Evolutionary conservation across 2,888 invertebrate genomes (phyloP), one percentile per base, ranked within the genome.

Genomic region (Charanyca ferruginea): DNA sequence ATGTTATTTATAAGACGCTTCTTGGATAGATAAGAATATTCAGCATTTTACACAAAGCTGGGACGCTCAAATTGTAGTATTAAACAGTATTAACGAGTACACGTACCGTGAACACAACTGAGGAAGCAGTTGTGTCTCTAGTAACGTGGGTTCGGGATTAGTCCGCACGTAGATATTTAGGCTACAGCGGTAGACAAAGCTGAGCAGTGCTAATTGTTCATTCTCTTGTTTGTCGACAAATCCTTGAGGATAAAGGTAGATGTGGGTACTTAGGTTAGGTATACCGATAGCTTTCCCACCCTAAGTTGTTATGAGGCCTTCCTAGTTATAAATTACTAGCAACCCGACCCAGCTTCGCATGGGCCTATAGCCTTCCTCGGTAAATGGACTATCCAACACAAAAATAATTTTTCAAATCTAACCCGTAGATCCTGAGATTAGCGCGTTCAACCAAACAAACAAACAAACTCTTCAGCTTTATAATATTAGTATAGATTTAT

Each of bases 1-100:
- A 86, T 87, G 85, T 87, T 88, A 83, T 83, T 85, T 84, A 83
- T 70, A 73, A 83, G 77, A 79, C 73, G 68, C 76, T 78, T 76
- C 77, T 74, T 71, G 73, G 68, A 75, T 80, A 64, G 77, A 82
- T 77, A 77, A 81, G 70, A 78, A 77, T 75, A 80, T 82, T 77
- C 65, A 59, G 55, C 54, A 81, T 73, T 83, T 83, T 75, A 59
- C 57, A 25, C 49, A 49, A 59, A 67, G 23, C 55, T 75, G 66
- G 49, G 63, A 25, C 63, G 47, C 53, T 69, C 23, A 55, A 65
- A 71, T 74, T 69, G 55, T 64, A 58, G 62, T 51, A 63, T 67
- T 58, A 77, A 62, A 55, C 38, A 57, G 49, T 42, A 63, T 65
- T 61, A 68, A 45, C n/a, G 49, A 42, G 51, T 48, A 55, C 60